These are phyloP conservation scores for Parauchenoglanis punctatus DNA, from an alignment of 2,797 vertebrate genomes.

Conservation along the genomic window DNA sequence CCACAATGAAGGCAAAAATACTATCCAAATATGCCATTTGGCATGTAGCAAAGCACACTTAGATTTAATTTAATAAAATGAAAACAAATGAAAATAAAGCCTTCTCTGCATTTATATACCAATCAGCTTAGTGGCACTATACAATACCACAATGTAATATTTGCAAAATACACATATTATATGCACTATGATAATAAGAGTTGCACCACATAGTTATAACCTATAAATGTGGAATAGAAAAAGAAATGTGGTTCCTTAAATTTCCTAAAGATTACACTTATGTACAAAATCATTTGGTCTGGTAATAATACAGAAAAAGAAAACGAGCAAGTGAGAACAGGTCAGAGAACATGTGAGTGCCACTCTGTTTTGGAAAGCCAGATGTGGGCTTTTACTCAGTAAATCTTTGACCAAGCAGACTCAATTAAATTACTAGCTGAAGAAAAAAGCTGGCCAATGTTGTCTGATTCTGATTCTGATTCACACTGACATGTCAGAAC, in stretches of 20 bases:
- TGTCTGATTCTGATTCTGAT: not conserved
- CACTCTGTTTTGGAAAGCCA: not conserved
- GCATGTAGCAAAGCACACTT: slow-evolving; percentile 72
- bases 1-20: slow-evolving; percentile 65
- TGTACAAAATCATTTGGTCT: not conserved
- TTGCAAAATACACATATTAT: slow-evolving; percentile 51
- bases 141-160: slow-evolving; percentile 57
- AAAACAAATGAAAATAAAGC: slow-evolving; percentile 63
- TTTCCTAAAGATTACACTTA: not conserved
- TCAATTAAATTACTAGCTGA: not conserved
- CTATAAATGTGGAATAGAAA: not conserved
- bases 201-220: slow-evolving; percentile 21
- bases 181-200: slow-evolving; percentile 59
- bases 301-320: not conserved
- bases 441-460: not conserved
- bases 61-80: slow-evolving; percentile 68
- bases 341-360: not conserved
- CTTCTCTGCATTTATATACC: slow-evolving; percentile 47
- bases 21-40: slow-evolving; percentile 69
- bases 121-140: not conserved
- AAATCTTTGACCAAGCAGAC: not conserved
- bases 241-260: not conserved
- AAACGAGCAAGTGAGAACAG: not conserved
- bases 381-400: not conserved
- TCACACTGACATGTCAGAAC: not conserved